Base-by-base conservation (phyloP, 2,113 vertebrate species). In the Pycnonotus jocosus region DNA sequence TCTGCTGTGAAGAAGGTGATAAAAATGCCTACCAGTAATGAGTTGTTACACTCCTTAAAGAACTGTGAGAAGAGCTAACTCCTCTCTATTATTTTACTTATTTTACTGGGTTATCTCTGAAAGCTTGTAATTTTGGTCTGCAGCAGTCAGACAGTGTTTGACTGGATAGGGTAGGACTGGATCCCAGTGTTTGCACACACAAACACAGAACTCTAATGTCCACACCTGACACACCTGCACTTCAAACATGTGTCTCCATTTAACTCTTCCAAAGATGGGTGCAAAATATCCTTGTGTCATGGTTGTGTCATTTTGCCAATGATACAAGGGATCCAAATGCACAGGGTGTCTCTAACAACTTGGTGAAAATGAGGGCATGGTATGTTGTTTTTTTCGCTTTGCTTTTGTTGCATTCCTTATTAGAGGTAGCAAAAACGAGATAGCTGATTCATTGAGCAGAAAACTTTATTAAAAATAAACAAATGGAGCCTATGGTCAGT, bases 221-320 rank as follows among this genome's bases (percentile, higher is more conserved):
- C 31, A 3, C 60, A 24, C 7, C 35, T 33, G 86, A 18, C 71
- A 77, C 47, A 11, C 35, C 42, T 86, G 42, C 37, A n/a, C 64
- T 66, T 90, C 28, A 86, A 90, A 83, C 45, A 30, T 7, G 3
- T 45, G 16, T 45, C 37, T 92, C 21, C 30, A 6, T 80, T 88
- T 81, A 73, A 57, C 58, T 61, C 53, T 72, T 71, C 40, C 12
- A 15, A 61, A 47, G 33, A 4, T 66, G 15, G 7, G 7, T 69
- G 21, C 48, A 48, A 21, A 57, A 71, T 12, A 22, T 54, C 27
- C 5, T 24, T 11, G 2, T 58, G 42, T 57, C 0, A 0, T 12
- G 37, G 21, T 33, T 0, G 0, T 69, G 71, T 80, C 10, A 4
- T 54, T 85, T 61, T 35, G 66, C 27, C 62, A 70, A 22, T 48